A percentile compares a stretch with the other conserved stretches of the same genome.
These are phyloP conservation scores for Eretmocerus hayati DNA, from an alignment of 2,888 invertebrate genomes.

Conservation along the genomic window DNA sequence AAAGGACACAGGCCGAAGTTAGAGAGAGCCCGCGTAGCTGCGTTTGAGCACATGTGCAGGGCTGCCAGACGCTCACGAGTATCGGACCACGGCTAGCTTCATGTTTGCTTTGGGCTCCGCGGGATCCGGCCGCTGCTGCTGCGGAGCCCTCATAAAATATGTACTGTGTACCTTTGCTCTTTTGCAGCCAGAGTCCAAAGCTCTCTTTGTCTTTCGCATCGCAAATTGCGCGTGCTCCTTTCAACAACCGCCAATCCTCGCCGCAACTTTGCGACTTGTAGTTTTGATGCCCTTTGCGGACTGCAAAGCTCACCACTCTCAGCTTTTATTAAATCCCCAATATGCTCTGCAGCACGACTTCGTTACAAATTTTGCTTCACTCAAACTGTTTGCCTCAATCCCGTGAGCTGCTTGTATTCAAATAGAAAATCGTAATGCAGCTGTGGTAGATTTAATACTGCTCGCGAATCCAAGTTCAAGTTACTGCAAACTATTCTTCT, in stretches of 20 bases:
- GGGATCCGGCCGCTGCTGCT: not conserved
- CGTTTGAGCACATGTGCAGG: not conserved
- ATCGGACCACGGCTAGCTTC: not conserved
- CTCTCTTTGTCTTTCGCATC: slow-evolving; percentile 9
- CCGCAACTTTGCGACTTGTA: no score
- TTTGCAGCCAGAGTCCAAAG: not conserved
- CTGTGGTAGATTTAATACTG: no score
- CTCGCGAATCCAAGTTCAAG: no score
- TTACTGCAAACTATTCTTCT: no score
- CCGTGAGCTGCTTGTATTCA: no score
- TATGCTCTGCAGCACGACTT: no score
- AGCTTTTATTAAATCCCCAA: not conserved
- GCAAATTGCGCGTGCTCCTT: not conserved
- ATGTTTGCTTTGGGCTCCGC: not conserved
- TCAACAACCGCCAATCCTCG: no score
- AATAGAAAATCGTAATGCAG: no score
- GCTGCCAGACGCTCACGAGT: not conserved
- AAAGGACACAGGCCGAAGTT: not conserved
- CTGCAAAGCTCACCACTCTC: no score
- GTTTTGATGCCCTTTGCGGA: no score
- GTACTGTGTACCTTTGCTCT: slow-evolving; percentile 5
- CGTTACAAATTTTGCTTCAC: no score
- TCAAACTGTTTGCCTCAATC: no score
- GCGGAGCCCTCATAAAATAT: slow-evolving; percentile 1
- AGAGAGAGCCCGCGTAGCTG: not conserved